Evolutionary conservation across 2,797 vertebrate species (phyloP), one percentile per base, ranked within the genome.

Genomic region (Sebastes hubbsi): DNA sequence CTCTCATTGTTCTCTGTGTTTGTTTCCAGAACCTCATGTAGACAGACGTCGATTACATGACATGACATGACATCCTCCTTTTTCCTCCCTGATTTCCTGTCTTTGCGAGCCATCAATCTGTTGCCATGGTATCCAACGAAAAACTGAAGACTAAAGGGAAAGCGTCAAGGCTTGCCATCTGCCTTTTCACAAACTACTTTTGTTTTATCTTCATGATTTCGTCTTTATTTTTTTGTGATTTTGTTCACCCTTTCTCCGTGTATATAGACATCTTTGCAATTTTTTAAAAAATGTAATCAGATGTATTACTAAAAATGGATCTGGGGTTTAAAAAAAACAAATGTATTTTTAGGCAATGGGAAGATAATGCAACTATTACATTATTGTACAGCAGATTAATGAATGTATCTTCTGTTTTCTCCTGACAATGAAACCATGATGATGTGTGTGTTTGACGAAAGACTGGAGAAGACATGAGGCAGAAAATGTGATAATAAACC

Each of bases 361-460:
- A 84, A 75, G 63, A 64, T 66, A 70, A 84, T 76, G 68, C 68
- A 87, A 87, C 83, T 72, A 73, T 81, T 55, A 68, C 72, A 90
- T 76, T 89, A 89, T 90, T 94, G 90, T 95, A 91, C 92, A 94
- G 91, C 88, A 89, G 90, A 92, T 94, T 89, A 93, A 81, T 94
- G 96, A 96, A 96, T 96, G 95, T 97, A 96, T 93, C 88, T 89
- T 94, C 86, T 86, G 89, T 93, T 93, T 93, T 91, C 83, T 93
- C 89, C 92, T 87, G 85, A 90, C 85, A 68, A 86, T 87, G 74
- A 91, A 93, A 89, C 80, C 90, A 87, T 87, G 84, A 89, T 85
- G 75, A 88, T 90, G 87, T 82, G 85, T 34, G 76, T 81, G 83
- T 88, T 84, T 90, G 80, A 89, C 14, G 56, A 87, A 83, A 73